Conservation (phyloP, 1,140 invertebrate genomes). For the Idris sp. region DNA sequence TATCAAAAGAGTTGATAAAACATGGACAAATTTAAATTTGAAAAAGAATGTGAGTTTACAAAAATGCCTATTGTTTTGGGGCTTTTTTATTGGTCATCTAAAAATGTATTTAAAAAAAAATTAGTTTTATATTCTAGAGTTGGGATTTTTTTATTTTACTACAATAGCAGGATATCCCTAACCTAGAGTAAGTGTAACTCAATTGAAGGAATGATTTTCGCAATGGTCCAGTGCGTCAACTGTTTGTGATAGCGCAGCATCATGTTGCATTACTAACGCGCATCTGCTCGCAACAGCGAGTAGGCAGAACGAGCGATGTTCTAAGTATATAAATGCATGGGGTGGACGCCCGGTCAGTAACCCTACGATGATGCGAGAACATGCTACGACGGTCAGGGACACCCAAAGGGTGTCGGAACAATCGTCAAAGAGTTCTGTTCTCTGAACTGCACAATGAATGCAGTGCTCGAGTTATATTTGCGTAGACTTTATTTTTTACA, state of each 20-base stretch:
- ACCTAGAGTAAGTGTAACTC: constrained; percentile 57
- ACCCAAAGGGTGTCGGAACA: constrained; percentile 57
- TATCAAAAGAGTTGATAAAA: too few relatives aligned
- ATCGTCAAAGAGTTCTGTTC: constrained; percentile 40
- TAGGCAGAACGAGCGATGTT: constrained; percentile 43
- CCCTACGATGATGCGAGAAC: constrained; percentile 50
- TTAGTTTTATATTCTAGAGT: too few relatives aligned
- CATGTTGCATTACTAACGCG: constrained; percentile 56
- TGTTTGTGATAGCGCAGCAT: constrained; percentile 26
- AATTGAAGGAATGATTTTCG: constrained; percentile 23
- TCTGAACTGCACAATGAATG: constrained; percentile 8
- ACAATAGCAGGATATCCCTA: too few relatives aligned
- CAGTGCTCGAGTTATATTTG: too few relatives aligned
- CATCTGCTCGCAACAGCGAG: constrained; percentile 45
- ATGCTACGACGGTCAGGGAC: constrained; percentile 54
- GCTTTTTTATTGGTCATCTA: too few relatives aligned
- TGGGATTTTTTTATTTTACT: too few relatives aligned
- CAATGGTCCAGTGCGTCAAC: constrained; percentile 44
- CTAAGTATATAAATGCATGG: constrained; percentile 63
- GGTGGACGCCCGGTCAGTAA: constrained; percentile 64
- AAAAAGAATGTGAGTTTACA: too few relatives aligned
- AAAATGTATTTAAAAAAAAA: too few relatives aligned
- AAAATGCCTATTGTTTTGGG: too few relatives aligned
- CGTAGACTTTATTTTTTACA: constrained; percentile 2
- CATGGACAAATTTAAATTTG: too few relatives aligned